Percentiles rank a stretch among this genome's conserved stretches.
Evolutionary conservation across 92 coral and sea anemone species (phyloP).

Genomic region (Porites rus): DNA sequence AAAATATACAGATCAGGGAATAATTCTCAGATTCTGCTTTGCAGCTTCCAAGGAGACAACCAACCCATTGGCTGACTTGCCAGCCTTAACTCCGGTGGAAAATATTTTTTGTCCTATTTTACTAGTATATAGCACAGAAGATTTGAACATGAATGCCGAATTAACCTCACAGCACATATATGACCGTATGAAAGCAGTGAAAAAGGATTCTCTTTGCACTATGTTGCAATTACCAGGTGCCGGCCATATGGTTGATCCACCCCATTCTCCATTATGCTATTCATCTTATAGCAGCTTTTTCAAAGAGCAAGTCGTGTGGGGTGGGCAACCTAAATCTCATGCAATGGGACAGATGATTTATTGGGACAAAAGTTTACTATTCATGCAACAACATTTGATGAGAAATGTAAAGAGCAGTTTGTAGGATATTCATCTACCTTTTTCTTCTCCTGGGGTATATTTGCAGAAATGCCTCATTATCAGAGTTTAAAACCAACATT

Average conservation of each 20-base stretch:
- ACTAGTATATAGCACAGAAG: neutral
- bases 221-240: constrained; percentile 47
- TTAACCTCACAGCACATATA: neutral
- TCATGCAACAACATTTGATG: constrained; percentile 42
- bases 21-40: neutral
- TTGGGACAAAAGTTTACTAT: constrained; percentile 57
- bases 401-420: constrained; percentile 30
- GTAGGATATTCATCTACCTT: neutral
- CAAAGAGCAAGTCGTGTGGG: constrained; percentile 22
- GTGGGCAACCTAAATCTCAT: constrained; percentile 67
- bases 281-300: constrained; percentile 9
- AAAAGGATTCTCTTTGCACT: neutral
- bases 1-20: constrained; percentile 19
- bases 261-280: constrained; percentile 16
- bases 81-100: constrained; percentile 55
- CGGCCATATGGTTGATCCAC: constrained; percentile 61
- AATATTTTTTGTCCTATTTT: neutral
- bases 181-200: neutral
- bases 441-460: too few species aligned
- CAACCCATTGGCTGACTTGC: constrained; percentile 16
- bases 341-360: constrained; percentile 64
- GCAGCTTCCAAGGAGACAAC: neutral
- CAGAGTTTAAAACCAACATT: too few species aligned
- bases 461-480: too few species aligned
- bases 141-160: neutral